phyloP scores from a whole-genome alignment of 2,113 vertebrate species.

The Corythoichthys haematopterus region DNA sequence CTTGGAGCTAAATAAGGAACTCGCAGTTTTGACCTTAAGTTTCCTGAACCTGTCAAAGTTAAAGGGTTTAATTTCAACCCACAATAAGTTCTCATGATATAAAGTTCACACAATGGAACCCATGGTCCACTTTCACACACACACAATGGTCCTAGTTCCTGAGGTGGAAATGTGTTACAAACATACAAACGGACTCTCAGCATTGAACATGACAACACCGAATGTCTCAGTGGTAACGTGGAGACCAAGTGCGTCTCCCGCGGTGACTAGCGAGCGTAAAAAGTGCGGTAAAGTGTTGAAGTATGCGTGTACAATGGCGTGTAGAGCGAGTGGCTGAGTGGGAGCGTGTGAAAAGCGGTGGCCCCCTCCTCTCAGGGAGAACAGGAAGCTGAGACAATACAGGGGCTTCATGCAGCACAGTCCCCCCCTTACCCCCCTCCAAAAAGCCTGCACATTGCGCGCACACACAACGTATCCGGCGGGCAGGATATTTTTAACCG shows the following conservation, averaged over 20 bases:
- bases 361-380: conserved; percentile 72
- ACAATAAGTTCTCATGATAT: neutral
- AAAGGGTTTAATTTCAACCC: neutral
- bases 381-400: conserved; percentile 79
- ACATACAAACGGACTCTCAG: neutral
- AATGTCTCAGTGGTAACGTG: neutral
- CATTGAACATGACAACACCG: neutral
- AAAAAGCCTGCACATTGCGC: conserved; percentile 44
- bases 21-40: neutral
- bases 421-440: conserved; percentile 46
- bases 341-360: conserved; percentile 71
- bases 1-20: neutral
- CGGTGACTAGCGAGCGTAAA: neutral
- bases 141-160: neutral
- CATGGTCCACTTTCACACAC: neutral
- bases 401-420: conserved; percentile 70
- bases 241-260: neutral
- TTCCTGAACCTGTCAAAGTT: neutral
- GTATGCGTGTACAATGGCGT: conserved; percentile 6
- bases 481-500: conserved; percentile 66
- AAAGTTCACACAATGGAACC: neutral
- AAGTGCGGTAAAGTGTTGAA: conserved; percentile 7
- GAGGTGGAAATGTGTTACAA: neutral
- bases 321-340: conserved; percentile 41
- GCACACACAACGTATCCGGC: conserved; percentile 56